Conservation (phyloP, 2,888 invertebrate species). For the Drosophila ustulata region DNA sequence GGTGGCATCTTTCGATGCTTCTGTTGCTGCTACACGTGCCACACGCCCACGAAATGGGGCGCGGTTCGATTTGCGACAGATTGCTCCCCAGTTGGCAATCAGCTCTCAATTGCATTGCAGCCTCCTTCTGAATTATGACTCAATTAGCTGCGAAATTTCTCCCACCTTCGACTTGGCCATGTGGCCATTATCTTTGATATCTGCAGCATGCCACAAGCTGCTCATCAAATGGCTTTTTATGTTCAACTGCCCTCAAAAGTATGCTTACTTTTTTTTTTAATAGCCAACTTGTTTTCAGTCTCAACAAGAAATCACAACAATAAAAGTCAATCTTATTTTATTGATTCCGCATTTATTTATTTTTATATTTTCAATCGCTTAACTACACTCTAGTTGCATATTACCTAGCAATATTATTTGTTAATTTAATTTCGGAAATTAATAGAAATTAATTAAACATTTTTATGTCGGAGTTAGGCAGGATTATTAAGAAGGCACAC, state of each 20-base stretch:
- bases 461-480: too few relatives aligned
- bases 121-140: slow-evolving; percentile 45
- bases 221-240: not conserved
- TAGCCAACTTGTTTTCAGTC: not conserved
- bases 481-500: too few relatives aligned
- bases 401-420: too few relatives aligned
- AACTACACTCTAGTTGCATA: too few relatives aligned
- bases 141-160: slow-evolving; percentile 51
- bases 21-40: too few relatives aligned
- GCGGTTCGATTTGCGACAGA: slow-evolving; percentile 28
- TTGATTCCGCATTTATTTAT: not conserved
- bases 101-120: slow-evolving; percentile 40
- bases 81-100: slow-evolving; percentile 57
- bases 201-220: slow-evolving; percentile 1
- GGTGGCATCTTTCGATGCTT: not conserved
- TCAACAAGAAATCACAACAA: too few relatives aligned
- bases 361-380: too few relatives aligned
- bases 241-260: not conserved
- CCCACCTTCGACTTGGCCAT: too few relatives aligned
- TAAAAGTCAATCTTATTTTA: not conserved
- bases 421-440: too few relatives aligned
- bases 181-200: not conserved
- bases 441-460: too few relatives aligned
- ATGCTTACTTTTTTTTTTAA: not conserved
- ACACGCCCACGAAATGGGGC: too few relatives aligned